phyloP scores from a whole-genome alignment of 2,113 vertebrate genomes.

The Neogale vison region DNA sequence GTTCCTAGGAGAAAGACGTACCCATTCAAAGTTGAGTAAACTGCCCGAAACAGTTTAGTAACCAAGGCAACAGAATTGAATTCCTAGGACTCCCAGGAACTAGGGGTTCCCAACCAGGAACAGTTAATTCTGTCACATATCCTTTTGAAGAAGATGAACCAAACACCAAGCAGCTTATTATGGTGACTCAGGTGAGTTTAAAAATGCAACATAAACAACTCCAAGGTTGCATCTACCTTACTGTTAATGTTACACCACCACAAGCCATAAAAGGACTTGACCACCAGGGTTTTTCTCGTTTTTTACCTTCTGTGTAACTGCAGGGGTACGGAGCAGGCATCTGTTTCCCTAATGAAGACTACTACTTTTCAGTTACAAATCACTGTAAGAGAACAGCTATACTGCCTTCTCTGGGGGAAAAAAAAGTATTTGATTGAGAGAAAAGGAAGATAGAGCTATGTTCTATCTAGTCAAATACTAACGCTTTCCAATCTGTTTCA shows the following conservation, averaged over 20 bases:
- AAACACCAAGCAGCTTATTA: background rate
- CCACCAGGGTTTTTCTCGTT: background rate
- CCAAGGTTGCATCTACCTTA: background rate
- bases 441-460: background rate
- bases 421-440: background rate
- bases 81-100: background rate
- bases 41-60: background rate
- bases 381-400: background rate
- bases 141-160: background rate
- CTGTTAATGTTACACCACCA: background rate
- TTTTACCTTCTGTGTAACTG: background rate
- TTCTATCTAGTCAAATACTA: background rate
- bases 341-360: background rate
- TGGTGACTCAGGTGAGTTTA: background rate
- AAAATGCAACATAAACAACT: background rate
- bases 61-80: constrained; percentile 32
- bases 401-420: background rate
- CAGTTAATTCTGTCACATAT: background rate
- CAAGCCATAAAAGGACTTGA: background rate
- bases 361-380: background rate
- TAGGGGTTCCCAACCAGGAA: background rate
- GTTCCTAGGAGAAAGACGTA: background rate
- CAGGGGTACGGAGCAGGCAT: background rate
- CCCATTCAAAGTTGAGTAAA: background rate
- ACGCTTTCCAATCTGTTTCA: background rate